Conservation (phyloP, 2,113 vertebrate species). For the Hemibagrus wyckioides region DNA sequence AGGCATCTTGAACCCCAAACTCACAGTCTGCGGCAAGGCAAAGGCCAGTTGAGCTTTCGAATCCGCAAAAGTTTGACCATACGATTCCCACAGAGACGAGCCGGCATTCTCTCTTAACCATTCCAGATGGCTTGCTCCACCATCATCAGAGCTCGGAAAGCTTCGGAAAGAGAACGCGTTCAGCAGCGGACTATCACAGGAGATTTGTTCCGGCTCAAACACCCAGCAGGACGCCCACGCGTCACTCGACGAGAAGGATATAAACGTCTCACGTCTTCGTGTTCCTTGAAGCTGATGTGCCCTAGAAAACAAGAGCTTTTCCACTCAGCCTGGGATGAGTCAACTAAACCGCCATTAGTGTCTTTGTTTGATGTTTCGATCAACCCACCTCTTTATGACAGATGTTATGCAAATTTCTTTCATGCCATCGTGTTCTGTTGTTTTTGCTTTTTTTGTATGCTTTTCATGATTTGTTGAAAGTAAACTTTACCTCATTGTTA, state of each 20-base stretch:
- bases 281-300: conserved; percentile 33
- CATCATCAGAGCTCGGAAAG: conserved; percentile 31
- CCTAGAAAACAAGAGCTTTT: conserved; percentile 20
- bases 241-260: neutral
- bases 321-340: conserved; percentile 1
- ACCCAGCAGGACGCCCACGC: conserved; percentile 23
- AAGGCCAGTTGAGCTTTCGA: neutral
- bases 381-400: conserved; percentile 21
- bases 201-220: conserved; percentile 38
- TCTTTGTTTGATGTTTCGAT: conserved; percentile 33
- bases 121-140: conserved; percentile 42
- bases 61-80: conserved; percentile 24
- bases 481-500: conserved; percentile 54
- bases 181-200: neutral
- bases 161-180: conserved; percentile 19
- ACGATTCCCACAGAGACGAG: conserved; percentile 6
- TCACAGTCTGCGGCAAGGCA: too few relatives aligned
- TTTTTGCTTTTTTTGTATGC: conserved; percentile 13
- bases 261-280: conserved; percentile 33
- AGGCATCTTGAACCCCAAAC: neutral
- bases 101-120: conserved; percentile 31
- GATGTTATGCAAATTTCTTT: conserved; percentile 44
- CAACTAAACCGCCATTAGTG: conserved; percentile 20
- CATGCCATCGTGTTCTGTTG: conserved; percentile 16
- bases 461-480: conserved; percentile 27